Conservation (phyloP, 2,888 invertebrate species). For the Cephalotes varians region DNA sequence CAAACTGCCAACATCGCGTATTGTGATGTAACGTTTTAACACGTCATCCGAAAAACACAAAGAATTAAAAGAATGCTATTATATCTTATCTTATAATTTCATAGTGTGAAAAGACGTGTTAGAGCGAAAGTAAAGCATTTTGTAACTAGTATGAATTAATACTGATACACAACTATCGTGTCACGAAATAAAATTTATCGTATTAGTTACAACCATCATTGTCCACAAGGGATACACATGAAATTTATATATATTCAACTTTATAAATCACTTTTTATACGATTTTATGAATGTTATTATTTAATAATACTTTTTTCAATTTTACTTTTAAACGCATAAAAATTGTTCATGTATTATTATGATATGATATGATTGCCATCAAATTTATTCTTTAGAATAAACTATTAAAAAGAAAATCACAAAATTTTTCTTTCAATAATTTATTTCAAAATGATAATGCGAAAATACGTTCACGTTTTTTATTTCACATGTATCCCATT, state of each 20-base stretch:
- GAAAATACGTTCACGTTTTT: background rate
- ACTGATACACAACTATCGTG: background rate
- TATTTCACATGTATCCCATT: background rate
- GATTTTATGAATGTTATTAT: background rate
- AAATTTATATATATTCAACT: conserved; percentile 13
- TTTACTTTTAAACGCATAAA: background rate
- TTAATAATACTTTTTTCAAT: background rate
- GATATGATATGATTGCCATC: background rate
- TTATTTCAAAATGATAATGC: background rate
- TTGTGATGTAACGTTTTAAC: conserved; percentile 51
- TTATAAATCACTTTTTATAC: background rate
- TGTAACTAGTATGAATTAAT: background rate
- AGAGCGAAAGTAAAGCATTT: background rate
- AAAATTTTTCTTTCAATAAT: background rate
- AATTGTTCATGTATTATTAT: background rate
- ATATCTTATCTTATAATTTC: background rate
- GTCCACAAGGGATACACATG: background rate
- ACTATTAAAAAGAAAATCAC: background rate
- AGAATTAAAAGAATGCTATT: conserved; percentile 19
- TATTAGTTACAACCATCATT: background rate
- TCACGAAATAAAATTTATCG: background rate
- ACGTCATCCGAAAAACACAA: conserved; percentile 4
- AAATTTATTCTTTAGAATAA: background rate
- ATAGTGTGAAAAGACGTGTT: conserved; percentile 1
- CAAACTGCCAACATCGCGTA: conserved; percentile 32